phyloP scores from a whole-genome alignment of 2,888 invertebrate species.

The Diaphora mendica region DNA sequence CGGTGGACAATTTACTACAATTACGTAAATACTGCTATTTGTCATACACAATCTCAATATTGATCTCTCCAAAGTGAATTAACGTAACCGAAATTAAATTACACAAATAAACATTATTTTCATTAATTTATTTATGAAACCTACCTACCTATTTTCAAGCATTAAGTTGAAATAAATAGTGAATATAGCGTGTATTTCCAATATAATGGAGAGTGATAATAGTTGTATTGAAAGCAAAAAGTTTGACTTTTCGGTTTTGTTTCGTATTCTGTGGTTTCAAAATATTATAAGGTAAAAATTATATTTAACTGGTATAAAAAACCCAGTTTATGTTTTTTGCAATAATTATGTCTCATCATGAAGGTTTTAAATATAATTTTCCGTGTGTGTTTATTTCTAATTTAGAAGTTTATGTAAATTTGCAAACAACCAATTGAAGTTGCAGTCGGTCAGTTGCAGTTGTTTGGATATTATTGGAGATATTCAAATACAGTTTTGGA shows the following conservation, averaged over 20 bases:
- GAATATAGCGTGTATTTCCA: not conserved
- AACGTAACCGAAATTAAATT: not conserved
- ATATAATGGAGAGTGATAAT: not conserved
- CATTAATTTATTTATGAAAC: not conserved
- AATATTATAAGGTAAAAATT: not conserved
- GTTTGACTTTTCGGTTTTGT: too few relatives aligned
- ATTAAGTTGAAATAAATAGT: not conserved
- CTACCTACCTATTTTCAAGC: not conserved
- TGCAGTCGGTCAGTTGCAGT: too few relatives aligned
- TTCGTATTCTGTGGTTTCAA: not conserved
- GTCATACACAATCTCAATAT: not conserved
- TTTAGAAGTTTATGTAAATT: too few relatives aligned
- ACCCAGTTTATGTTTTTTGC: too few relatives aligned
- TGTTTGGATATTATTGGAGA: too few relatives aligned
- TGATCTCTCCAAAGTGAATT: not conserved
- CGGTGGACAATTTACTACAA: not conserved
- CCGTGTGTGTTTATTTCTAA: too few relatives aligned
- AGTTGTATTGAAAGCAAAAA: not conserved
- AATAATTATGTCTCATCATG: too few relatives aligned
- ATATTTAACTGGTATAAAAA: too few relatives aligned
- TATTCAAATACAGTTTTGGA: too few relatives aligned
- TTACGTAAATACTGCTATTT: not conserved
- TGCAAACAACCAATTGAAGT: too few relatives aligned
- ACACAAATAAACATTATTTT: not conserved
- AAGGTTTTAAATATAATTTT: too few relatives aligned